Evolutionary conservation across 92 coral and sea anemone genomes (phyloP).

Genomic region (Parazoanthus darwini): DNA sequence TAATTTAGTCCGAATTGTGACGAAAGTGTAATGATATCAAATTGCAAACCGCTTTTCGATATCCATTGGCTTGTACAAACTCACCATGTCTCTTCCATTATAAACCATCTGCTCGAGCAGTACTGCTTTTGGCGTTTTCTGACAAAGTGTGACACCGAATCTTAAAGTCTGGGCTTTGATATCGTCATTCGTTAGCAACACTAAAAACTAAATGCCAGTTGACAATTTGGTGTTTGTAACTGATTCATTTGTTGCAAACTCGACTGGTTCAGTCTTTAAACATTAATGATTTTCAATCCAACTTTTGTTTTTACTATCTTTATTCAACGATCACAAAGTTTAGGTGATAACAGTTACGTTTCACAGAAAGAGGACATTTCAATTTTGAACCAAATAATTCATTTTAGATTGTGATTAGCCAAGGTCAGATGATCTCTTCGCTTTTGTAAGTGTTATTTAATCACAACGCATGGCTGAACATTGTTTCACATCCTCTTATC

Average conservation of each 20-base stretch:
- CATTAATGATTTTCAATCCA: not conserved
- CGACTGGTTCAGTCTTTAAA: not conserved
- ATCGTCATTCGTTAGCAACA: not conserved
- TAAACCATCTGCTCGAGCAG: not conserved
- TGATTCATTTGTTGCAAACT: too few relatives aligned
- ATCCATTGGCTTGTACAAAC: not conserved
- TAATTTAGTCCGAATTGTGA: not conserved
- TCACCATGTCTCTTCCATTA: not conserved
- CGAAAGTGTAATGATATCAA: not conserved
- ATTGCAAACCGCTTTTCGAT: not conserved
- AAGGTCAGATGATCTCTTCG: not conserved
- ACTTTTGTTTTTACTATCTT: not conserved
- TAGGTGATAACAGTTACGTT: not conserved
- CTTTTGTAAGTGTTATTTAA: too few relatives aligned
- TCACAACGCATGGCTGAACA: not conserved
- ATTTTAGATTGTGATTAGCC: not conserved
- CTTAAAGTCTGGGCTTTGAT: not conserved
- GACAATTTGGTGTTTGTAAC: not conserved
- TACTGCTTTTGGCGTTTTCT: not conserved
- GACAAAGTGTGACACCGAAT: not conserved
- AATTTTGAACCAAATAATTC: not conserved
- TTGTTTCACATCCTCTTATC: too few relatives aligned
- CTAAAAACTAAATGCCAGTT: not conserved
- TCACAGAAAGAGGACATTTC: not conserved
- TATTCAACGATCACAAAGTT: not conserved